These are phyloP conservation scores for Leptatherina wallacei DNA, from an alignment of 2,797 vertebrate genomes.

Conservation along the genomic window DNA sequence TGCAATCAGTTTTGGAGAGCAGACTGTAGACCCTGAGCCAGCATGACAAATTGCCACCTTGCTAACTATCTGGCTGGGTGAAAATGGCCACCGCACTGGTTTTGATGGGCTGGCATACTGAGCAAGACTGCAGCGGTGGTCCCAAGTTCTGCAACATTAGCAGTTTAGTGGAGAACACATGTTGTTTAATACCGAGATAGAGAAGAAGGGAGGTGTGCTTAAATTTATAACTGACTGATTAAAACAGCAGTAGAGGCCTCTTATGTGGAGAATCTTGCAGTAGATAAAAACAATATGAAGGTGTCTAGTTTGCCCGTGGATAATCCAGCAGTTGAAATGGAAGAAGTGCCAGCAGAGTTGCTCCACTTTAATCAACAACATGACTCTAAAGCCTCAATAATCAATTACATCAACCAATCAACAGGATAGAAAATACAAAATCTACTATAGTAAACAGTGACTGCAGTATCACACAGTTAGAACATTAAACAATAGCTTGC, in stretches of 20 bases:
- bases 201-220: constrained; percentile 44
- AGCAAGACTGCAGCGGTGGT: constrained; percentile 77
- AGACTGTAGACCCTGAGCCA: constrained; percentile 71
- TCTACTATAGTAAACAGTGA: constrained; percentile 50
- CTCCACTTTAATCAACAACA: constrained; percentile 71
- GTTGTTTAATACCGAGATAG: constrained; percentile 55
- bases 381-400: constrained; percentile 63
- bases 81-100: constrained; percentile 75
- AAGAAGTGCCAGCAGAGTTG: constrained; percentile 57
- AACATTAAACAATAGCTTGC: constrained; percentile 34
- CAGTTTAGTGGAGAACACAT: constrained; percentile 69
- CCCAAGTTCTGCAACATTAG: constrained; percentile 82
- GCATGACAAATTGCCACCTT: constrained; percentile 82
- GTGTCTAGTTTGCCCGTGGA: constrained; percentile 62
- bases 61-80: constrained; percentile 78
- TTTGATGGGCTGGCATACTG: constrained; percentile 80
- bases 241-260: constrained; percentile 44
- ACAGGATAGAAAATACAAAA: constrained; percentile 63
- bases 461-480: constrained; percentile 34
- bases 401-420: constrained; percentile 72
- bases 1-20: constrained; percentile 80
- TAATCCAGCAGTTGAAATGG: constrained; percentile 44
- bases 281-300: constrained; percentile 63
- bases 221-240: constrained; percentile 50
- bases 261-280: constrained; percentile 46